Evolutionary conservation across 2,113 vertebrate genomes (phyloP).

Genomic region (Bothrops jararaca): DNA sequence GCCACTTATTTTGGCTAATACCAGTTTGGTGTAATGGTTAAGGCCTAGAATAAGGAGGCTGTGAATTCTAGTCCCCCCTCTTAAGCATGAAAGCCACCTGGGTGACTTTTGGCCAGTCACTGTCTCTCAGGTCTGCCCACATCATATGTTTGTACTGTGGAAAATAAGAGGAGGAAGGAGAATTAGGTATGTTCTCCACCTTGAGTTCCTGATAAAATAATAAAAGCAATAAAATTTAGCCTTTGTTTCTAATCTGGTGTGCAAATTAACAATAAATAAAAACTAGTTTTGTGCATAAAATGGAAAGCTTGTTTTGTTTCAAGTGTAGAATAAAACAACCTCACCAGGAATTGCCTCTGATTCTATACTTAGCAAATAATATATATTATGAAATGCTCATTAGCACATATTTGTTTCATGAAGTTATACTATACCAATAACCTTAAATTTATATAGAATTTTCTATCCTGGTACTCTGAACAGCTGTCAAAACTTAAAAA

Average conservation of each 20-base stretch:
- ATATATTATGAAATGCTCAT: not conserved
- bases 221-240: not conserved
- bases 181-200: not conserved
- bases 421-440: not conserved
- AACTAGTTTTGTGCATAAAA: not conserved
- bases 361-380: not conserved
- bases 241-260: not conserved
- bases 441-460: not conserved
- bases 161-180: not conserved
- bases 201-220: not conserved
- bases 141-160: not conserved
- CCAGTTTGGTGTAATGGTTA: not conserved
- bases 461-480: not conserved
- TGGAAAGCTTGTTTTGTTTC: not conserved
- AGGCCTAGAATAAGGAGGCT: not conserved
- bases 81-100: not conserved
- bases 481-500: not conserved
- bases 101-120: not conserved
- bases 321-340: not conserved
- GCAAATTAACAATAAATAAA: not conserved
- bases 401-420: not conserved
- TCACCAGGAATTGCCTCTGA: not conserved
- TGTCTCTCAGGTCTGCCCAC: not conserved
- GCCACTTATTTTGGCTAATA: not conserved
- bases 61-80: not conserved